Evolutionary conservation across 1,140 invertebrate genomes (phyloP).

Genomic region (Pollicipes pollicipes): DNA sequence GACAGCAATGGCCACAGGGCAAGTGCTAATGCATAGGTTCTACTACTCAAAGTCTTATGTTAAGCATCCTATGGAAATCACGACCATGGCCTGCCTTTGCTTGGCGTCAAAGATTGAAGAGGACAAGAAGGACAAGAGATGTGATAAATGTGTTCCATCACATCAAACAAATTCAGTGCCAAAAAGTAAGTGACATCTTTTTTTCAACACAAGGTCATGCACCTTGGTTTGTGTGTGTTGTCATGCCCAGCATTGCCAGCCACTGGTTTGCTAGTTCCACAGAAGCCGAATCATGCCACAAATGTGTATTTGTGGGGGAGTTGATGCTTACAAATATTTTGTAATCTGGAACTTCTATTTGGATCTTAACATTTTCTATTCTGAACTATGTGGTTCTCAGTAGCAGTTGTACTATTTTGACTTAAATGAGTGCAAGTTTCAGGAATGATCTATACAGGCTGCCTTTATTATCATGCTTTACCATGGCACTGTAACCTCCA

Average conservation of each 20-base stretch:
- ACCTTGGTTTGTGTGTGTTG: too few species aligned
- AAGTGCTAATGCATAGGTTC: conserved; percentile 95
- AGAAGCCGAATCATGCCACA: too few species aligned
- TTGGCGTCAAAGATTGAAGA: conserved; percentile 99
- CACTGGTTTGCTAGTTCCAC: too few species aligned
- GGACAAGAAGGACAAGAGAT: conserved; percentile 81
- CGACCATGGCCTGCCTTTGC: conserved; percentile 94
- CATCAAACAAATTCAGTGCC: conserved; percentile 77
- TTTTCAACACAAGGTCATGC: too few species aligned
- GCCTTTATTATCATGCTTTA: conserved; percentile 14
- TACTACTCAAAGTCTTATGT: conserved; percentile 98
- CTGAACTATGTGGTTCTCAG: too few species aligned
- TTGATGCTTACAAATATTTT: too few species aligned
- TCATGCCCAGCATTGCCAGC: too few species aligned
- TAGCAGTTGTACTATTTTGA: neutral
- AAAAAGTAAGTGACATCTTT: conserved; percentile 61
- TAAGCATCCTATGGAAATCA: conserved; percentile 88
- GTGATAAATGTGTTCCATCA: conserved; percentile 99
- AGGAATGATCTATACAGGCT: neutral
- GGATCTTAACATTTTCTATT: too few species aligned
- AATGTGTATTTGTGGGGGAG: too few species aligned
- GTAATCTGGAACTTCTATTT: too few species aligned
- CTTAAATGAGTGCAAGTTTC: neutral
- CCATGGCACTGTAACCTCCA: conserved; percentile 22
- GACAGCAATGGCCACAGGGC: conserved; percentile 98